Percentiles rank a stretch among this genome's conserved stretches.
These are phyloP conservation scores for Turdus rufiventris DNA, from an alignment of 2,113 vertebrate species.

Conservation along the genomic window DNA sequence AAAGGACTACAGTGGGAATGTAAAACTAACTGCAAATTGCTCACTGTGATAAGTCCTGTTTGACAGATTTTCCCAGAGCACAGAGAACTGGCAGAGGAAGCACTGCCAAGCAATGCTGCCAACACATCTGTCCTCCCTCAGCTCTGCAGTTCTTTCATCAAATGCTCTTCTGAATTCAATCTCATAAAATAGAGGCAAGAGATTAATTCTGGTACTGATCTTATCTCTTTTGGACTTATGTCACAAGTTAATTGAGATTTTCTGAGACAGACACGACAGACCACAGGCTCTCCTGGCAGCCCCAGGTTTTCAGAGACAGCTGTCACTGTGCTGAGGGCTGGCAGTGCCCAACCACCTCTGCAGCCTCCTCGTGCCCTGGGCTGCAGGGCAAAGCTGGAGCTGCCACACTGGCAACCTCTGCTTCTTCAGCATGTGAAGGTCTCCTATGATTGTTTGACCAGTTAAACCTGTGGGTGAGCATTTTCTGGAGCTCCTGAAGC, in stretches of 20 bases:
- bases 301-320: fast-evolving
- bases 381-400: background rate
- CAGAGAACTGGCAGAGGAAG: background rate
- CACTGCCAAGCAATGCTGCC: fast-evolving
- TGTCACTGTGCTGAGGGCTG: fast-evolving
- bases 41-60: background rate
- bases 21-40: background rate
- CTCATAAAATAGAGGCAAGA: background rate
- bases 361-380: fast-evolving
- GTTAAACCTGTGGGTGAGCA: fast-evolving
- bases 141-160: background rate
- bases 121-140: background rate
- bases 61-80: background rate
- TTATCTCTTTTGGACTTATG: background rate
- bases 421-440: background rate
- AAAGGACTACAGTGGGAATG: background rate
- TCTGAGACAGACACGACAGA: background rate
- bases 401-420: fast-evolving
- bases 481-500: background rate
- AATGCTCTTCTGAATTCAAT: background rate
- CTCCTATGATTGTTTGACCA: fast-evolving
- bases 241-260: background rate
- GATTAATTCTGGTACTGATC: background rate
- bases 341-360: background rate
- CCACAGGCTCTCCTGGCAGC: background rate